These are phyloP conservation scores for Eulemur mongoz DNA, from an alignment of 2,797 vertebrate genomes.

Conservation along the genomic window DNA sequence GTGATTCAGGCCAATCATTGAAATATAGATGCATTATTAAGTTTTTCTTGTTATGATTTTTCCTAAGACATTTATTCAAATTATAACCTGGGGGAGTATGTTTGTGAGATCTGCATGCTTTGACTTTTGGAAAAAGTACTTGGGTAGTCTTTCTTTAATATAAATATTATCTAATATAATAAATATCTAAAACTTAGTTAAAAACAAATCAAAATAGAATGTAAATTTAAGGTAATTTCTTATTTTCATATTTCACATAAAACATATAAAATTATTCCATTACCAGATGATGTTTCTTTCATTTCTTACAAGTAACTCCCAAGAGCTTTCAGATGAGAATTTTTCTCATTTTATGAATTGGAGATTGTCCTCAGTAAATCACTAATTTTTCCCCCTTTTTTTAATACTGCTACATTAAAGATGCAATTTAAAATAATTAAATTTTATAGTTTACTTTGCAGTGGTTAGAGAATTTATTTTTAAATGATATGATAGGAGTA, in stretches of 20 bases:
- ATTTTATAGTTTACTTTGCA: conserved; percentile 44
- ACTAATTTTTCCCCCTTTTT: neutral
- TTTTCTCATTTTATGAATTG: conserved; percentile 45
- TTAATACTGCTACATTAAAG: neutral
- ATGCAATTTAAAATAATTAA: conserved; percentile 35
- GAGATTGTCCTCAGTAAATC: conserved; percentile 23
- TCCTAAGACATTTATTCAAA: conserved; percentile 31
- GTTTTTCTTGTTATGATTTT: conserved; percentile 48
- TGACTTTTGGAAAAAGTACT: conserved; percentile 38
- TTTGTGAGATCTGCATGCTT: neutral
- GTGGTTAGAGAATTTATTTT: conserved; percentile 53
- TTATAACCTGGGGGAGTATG: neutral
- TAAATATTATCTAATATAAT: neutral
- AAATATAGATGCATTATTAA: conserved; percentile 59
- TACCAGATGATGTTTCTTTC: neutral
- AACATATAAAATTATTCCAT: conserved; percentile 3
- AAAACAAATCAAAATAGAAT: conserved; percentile 11
- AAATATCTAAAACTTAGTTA: conserved; percentile 51
- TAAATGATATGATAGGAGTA: neutral
- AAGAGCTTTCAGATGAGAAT: conserved; percentile 22
- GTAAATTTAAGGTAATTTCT: conserved; percentile 36
- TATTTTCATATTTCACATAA: conserved; percentile 45
- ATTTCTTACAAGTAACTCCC: neutral
- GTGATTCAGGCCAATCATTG: conserved; percentile 86
- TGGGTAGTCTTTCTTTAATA: neutral